Evolutionary conservation across 2,113 vertebrate species (phyloP), one percentile per base, ranked within the genome.

Genomic region (Emydocephalus ijimae): DNA sequence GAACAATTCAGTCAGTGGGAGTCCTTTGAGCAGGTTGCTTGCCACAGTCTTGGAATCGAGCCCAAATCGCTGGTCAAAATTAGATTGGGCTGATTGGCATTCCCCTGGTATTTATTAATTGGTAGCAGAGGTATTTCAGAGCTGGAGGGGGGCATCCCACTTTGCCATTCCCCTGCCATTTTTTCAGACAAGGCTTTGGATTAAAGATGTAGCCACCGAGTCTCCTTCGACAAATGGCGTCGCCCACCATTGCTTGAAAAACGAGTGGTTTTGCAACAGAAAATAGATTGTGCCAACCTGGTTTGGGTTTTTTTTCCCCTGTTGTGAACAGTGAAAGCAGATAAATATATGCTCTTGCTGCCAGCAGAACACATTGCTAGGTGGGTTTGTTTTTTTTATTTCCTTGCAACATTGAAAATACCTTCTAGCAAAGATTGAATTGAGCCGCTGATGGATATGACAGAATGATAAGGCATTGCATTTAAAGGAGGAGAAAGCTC

Each of bases 371-470:
- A 64, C 55, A 64, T 92, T 45, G 34, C 91, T 89, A 85, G 90
- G 81, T 12, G 29, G 4, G 57, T 43, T 3, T 43, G 2, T 43
- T 21, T 21, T 11, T 64, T 29, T 29, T 39, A 85, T 89, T 89
- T 91, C 45, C 12, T 69, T 5, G 61, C 61, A 14, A 0, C 57
- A 61, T 26, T 55, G 85, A 88, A 93, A 90, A 48, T 87, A 93
- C 61, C 0, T 0, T 59, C 55, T 69, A 92, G 5, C 50, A 0
- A 91, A 92, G 93, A 90, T 0, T 64, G 59, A 85, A 50, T 9
- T 0, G 1, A 88, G 93, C 2, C 92, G 4, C 54, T 90, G 93
- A 88, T 89, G 92, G 93, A 88, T 69, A 74, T 52, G 95, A 94
- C 92, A 96, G 90, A 54, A 94, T 0, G 1, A 88, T 81, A 94